These are phyloP conservation scores for Petromus typicus DNA, from an alignment of 2,113 vertebrate genomes.

Conservation along the genomic window DNA sequence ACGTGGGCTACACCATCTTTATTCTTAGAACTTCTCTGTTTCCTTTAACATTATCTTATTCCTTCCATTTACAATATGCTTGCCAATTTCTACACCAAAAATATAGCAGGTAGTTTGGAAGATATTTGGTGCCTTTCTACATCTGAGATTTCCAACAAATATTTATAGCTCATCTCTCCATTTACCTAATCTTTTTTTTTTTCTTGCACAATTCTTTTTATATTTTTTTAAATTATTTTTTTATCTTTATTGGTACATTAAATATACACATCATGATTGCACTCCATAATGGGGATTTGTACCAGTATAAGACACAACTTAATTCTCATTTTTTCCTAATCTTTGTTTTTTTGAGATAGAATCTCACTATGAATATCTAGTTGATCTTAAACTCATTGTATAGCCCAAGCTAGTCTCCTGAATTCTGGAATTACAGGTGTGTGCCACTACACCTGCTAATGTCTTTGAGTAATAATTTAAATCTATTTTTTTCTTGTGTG, in stretches of 20 bases:
- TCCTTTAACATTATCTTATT: background rate
- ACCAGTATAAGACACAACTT: too few species aligned
- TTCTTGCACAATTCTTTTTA: too few species aligned
- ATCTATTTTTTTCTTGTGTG: background rate
- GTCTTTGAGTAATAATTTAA: background rate
- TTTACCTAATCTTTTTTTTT: background rate
- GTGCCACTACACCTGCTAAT: background rate
- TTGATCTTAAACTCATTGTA: too few species aligned
- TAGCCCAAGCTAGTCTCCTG: background rate
- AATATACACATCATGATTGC: too few species aligned
- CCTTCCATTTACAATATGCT: background rate
- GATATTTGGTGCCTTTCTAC: background rate
- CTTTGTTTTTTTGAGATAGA: too few species aligned
- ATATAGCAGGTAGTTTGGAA: background rate
- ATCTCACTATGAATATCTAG: background rate
- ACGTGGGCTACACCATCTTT: background rate
- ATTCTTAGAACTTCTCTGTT: background rate
- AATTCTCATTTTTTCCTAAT: too few species aligned
- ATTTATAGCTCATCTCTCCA: background rate
- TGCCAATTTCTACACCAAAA: background rate
- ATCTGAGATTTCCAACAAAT: background rate
- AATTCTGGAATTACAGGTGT: background rate
- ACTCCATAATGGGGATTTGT: too few species aligned
- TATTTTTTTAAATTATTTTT: too few species aligned
- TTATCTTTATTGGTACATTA: too few species aligned